phyloP scores from a whole-genome alignment of 2,888 invertebrate species.

The Venusia cambrica region DNA sequence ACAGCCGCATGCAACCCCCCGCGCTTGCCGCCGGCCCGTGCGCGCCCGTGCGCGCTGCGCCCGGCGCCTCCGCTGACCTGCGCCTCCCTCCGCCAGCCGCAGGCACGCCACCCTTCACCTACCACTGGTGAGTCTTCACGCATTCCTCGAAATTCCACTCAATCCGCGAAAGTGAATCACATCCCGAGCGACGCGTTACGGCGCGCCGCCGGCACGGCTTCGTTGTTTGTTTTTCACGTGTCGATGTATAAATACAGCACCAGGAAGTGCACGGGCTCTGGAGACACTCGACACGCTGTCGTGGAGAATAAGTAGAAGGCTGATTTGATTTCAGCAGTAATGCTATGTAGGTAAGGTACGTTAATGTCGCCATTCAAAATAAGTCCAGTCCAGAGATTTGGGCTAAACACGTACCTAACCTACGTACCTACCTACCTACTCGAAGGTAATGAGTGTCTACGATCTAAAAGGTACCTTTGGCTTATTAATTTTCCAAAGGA shows the following conservation, averaged over 20 bases:
- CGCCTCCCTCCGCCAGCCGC: constrained; percentile 50
- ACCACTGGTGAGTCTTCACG: constrained; percentile 52
- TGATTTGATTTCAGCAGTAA: constrained; percentile 24
- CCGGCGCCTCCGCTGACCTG: constrained; percentile 54
- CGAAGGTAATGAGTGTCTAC: too few species aligned
- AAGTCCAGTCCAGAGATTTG: too few species aligned
- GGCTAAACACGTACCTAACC: too few species aligned
- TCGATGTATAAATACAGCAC: constrained; percentile 73
- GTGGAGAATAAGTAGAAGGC: constrained; percentile 33
- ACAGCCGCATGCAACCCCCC: constrained; percentile 73
- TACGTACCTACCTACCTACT: too few species aligned
- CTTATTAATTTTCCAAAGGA: too few species aligned
- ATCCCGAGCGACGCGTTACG: constrained; percentile 29
- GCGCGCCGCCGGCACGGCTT: constrained; percentile 42
- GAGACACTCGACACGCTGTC: constrained; percentile 54
- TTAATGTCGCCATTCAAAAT: constrained; percentile 22
- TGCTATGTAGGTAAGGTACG: constrained; percentile 23
- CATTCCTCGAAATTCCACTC: constrained; percentile 7
- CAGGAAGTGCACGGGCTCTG: constrained; percentile 55
- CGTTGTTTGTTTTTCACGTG: constrained; percentile 75
- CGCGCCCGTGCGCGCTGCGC: constrained; percentile 54
- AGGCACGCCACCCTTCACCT: constrained; percentile 66
- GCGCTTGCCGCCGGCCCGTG: constrained; percentile 51
- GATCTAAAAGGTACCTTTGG: too few species aligned
- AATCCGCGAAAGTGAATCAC: constrained; percentile 28